Evolutionary conservation across 1,140 invertebrate genomes (phyloP).

Genomic region (Copidosoma floridanum): DNA sequence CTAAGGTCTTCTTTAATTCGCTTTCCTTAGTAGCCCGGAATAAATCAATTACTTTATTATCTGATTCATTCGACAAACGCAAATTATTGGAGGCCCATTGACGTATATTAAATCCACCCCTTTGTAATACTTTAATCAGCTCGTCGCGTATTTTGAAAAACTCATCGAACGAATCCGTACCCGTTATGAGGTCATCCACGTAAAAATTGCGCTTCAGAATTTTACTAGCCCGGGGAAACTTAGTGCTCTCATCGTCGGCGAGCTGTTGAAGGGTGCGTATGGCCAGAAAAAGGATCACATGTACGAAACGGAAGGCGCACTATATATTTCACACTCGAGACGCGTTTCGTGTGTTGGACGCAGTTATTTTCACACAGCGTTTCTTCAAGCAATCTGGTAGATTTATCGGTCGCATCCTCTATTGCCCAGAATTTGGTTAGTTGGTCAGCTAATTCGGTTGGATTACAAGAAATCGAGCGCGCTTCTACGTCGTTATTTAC

Average conservation of each 20-base stretch:
- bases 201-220: slow-evolving; percentile 49
- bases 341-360: background rate
- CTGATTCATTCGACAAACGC: slow-evolving; percentile 22
- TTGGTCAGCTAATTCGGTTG: background rate
- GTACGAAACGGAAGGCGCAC: background rate
- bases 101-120: slow-evolving; percentile 19
- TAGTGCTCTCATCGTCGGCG: slow-evolving; percentile 31
- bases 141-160: slow-evolving; percentile 21
- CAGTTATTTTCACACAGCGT: background rate
- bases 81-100: slow-evolving; percentile 34
- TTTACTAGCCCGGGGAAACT: slow-evolving; percentile 29
- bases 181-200: slow-evolving; percentile 53
- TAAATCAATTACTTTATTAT: background rate
- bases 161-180: slow-evolving; percentile 32
- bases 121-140: slow-evolving; percentile 19
- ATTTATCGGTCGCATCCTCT: too few relatives aligned
- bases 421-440: background rate
- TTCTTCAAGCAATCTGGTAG: background rate
- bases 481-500: too few relatives aligned
- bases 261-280: slow-evolving; percentile 38
- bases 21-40: slow-evolving; percentile 11
- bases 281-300: slow-evolving; percentile 32
- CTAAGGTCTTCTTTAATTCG: slow-evolving; percentile 28
- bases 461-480: background rate
- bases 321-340: background rate